phyloP scores from a whole-genome alignment of 2,888 invertebrate genomes.

The Eurytoma adleriae region DNA sequence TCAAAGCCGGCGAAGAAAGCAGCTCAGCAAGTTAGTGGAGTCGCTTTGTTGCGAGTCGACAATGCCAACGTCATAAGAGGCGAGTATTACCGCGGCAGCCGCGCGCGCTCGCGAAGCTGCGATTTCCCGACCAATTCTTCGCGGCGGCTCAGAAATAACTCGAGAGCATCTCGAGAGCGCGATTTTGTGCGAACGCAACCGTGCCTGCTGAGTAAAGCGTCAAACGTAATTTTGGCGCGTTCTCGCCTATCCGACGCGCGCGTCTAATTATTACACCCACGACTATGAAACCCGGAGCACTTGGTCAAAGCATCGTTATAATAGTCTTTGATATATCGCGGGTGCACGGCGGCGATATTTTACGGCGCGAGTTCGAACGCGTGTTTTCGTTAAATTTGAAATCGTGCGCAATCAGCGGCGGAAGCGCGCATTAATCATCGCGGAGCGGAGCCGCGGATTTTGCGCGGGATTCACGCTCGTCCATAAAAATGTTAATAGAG shows the following conservation, averaged over 20 bases:
- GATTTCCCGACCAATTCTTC: neutral
- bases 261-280: no score
- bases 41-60: neutral
- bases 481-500: slow-evolving; percentile 30
- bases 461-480: neutral
- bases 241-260: no score
- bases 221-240: no score
- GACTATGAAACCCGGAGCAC: no score
- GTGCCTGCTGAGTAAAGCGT: no score
- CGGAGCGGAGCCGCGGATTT: neutral
- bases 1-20: slow-evolving; percentile 22
- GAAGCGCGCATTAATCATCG: slow-evolving; percentile 24
- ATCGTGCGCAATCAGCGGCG: slow-evolving; percentile 4
- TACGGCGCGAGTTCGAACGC: neutral
- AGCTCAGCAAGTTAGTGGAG: slow-evolving; percentile 2
- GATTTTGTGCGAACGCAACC: no score
- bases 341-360: neutral
- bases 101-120: neutral
- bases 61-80: neutral
- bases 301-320: no score
- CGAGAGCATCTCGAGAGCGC: no score
- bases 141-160: no score
- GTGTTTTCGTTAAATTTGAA: slow-evolving; percentile 7
- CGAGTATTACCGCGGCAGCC: neutral
- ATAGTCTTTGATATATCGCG: neutral